These are phyloP conservation scores for Aphelenchoides bicaudatus DNA, from an alignment of 2,888 invertebrate species.

Conservation along the genomic window DNA sequence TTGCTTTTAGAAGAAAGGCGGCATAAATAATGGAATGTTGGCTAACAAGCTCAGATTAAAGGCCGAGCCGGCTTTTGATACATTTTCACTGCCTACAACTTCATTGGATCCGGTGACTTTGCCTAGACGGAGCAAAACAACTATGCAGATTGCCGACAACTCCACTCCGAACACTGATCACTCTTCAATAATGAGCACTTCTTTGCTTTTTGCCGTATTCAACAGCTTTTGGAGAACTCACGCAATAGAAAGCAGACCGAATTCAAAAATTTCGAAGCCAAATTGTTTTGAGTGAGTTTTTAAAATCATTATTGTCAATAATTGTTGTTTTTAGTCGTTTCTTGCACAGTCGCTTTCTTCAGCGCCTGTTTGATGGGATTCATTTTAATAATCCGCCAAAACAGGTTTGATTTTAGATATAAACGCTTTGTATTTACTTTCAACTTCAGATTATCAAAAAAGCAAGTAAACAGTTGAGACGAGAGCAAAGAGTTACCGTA, in stretches of 20 bases:
- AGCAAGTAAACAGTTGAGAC: constrained; percentile 62
- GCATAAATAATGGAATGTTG: no score
- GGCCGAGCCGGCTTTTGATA: no score
- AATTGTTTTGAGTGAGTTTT: no score
- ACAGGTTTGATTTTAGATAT: no score
- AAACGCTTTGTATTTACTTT: no score
- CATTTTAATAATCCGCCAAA: constrained; percentile 33
- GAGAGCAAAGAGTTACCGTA: constrained; percentile 95
- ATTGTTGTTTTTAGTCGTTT: background rate
- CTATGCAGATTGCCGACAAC: background rate
- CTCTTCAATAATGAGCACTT: no score
- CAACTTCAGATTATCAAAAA: constrained; percentile 59
- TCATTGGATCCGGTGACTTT: background rate
- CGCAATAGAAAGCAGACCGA: background rate
- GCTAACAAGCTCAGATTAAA: no score
- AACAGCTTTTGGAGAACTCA: constrained; percentile 3
- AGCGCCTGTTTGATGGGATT: constrained; percentile 2
- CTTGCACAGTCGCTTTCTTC: background rate
- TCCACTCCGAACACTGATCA: background rate
- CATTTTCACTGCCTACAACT: constrained; percentile 2
- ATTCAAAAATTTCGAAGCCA: no score
- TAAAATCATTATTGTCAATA: no score
- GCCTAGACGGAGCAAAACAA: background rate
- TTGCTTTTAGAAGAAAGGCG: no score
- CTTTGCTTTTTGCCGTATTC: constrained; percentile 2